These are phyloP conservation scores for Scomberomorus guttatus DNA, from an alignment of 2,797 vertebrate genomes.

Conservation along the genomic window DNA sequence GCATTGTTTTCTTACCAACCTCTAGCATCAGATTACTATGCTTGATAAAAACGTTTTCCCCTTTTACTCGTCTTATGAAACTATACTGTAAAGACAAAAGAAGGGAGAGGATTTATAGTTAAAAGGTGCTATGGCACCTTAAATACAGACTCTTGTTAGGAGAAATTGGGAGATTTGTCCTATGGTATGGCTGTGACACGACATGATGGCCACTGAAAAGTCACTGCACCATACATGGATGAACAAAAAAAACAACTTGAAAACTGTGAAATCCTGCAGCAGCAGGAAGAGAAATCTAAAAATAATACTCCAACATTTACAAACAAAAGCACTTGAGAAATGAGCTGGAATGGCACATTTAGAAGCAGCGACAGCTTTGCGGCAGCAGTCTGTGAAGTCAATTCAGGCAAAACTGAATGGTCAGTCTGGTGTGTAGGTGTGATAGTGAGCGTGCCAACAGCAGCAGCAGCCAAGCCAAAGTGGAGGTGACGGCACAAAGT, in stretches of 20 bases:
- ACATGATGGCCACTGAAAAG: conserved; percentile 9
- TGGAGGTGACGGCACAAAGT: conserved; percentile 40
- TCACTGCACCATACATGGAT: background rate
- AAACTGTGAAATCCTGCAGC: conserved; percentile 32
- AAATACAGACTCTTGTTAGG: conserved; percentile 20
- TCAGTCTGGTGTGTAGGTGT: conserved; percentile 41
- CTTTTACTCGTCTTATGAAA: conserved; percentile 96
- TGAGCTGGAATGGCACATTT: conserved; percentile 30
- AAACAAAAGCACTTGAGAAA: conserved; percentile 47
- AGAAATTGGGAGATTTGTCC: conserved; percentile 67
- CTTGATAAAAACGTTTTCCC: conserved; percentile 98
- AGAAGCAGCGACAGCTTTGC: conserved; percentile 35
- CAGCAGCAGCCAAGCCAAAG: conserved; percentile 47
- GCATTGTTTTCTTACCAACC: conserved; percentile 90
- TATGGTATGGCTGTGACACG: conserved; percentile 9
- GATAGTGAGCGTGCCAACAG: conserved; percentile 35
- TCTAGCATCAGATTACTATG: conserved; percentile 99
- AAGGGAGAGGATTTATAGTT: conserved; percentile 55
- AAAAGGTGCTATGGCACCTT: background rate
- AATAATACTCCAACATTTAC: conserved; percentile 20
- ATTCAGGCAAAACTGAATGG: conserved; percentile 43
- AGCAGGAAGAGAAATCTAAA: conserved; percentile 37
- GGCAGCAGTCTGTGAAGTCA: conserved; percentile 41
- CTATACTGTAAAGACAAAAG: conserved; percentile 94
- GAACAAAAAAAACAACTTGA: background rate